phyloP scores from a whole-genome alignment of 2,888 invertebrate genomes.

The Drosophila prolongata region DNA sequence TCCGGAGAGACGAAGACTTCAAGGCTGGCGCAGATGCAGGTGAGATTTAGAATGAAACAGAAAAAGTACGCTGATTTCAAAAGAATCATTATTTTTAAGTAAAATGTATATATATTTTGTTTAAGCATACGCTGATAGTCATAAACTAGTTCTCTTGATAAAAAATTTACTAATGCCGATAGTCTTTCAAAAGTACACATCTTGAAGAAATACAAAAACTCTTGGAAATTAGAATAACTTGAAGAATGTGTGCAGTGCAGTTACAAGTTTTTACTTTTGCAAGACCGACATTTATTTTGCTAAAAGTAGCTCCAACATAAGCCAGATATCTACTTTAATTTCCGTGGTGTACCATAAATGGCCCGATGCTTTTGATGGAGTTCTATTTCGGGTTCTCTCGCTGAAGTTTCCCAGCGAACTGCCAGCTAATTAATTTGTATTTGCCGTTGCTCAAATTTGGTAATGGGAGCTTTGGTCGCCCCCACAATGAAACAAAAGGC shows the following conservation, averaged over 20 bases:
- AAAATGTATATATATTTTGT: neutral
- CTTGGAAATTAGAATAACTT: too few relatives aligned
- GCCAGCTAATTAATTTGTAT: slow-evolving; percentile 56
- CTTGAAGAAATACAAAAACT: too few relatives aligned
- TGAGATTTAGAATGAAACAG: slow-evolving; percentile 63
- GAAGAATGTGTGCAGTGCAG: too few relatives aligned
- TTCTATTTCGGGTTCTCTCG: slow-evolving; percentile 13
- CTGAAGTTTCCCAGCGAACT: slow-evolving; percentile 33
- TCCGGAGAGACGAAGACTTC: slow-evolving; percentile 82
- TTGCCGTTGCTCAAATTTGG: slow-evolving; percentile 47
- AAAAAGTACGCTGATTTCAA: neutral
- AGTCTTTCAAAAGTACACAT: too few relatives aligned
- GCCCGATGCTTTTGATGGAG: slow-evolving; percentile 19
- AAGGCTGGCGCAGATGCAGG: slow-evolving; percentile 85
- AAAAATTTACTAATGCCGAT: neutral
- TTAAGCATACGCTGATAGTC: neutral
- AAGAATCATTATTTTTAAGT: neutral
- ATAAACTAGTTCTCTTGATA: neutral
- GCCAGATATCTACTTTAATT: slow-evolving; percentile 45
- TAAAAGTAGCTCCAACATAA: slow-evolving; percentile 31
- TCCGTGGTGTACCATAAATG: slow-evolving; percentile 59
- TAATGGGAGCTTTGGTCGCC: slow-evolving; percentile 21
- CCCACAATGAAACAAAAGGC: slow-evolving; percentile 24
- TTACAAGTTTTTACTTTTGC: neutral
- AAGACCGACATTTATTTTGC: slow-evolving; percentile 16